A percentile compares a stretch with the other conserved stretches of the same genome.
These are phyloP conservation scores for Arbacia lixula DNA, from an alignment of 53 echinoderm and acorn worm genomes.

Conservation along the genomic window DNA sequence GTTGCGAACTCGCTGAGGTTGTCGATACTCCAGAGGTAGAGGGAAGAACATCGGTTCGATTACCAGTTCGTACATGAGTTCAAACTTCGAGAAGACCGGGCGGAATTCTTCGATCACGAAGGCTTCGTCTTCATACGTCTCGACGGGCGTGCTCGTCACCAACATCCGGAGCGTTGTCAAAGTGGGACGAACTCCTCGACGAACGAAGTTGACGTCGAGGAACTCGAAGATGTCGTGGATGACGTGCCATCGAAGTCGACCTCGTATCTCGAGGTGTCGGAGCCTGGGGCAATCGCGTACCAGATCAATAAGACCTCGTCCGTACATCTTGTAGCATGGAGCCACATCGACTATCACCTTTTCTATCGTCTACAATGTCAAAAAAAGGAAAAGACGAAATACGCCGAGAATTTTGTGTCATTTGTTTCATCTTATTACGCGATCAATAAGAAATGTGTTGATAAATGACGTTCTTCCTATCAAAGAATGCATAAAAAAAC, in stretches of 20 bases:
- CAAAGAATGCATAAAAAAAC: too few relatives aligned
- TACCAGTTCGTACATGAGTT: slow-evolving; percentile 77
- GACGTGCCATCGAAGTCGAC: slow-evolving; percentile 74
- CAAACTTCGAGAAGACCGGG: slow-evolving; percentile 58
- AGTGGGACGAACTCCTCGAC: slow-evolving; percentile 60
- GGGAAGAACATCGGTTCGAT: slow-evolving; percentile 87
- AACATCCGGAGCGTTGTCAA: slow-evolving; percentile 69
- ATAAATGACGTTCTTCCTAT: too few relatives aligned
- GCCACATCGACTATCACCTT: slow-evolving; percentile 80
- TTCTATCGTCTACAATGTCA: slow-evolving; percentile 47
- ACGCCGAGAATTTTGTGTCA: too few relatives aligned
- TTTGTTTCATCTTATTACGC: too few relatives aligned
- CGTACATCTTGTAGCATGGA: slow-evolving; percentile 78
- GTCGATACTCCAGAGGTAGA: slow-evolving; percentile 62
- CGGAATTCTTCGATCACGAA: slow-evolving; percentile 86
- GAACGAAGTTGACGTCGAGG: slow-evolving; percentile 70
- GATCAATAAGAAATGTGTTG: too few relatives aligned
- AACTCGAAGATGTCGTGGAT: slow-evolving; percentile 84
- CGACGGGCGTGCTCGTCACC: slow-evolving; percentile 67
- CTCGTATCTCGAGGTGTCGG: slow-evolving; percentile 74
- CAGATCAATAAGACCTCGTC: slow-evolving; percentile 65
- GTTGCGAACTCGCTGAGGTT: slow-evolving; percentile 10
- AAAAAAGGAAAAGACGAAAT: not conserved
- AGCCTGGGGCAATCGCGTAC: slow-evolving; percentile 69
- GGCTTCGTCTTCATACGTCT: slow-evolving; percentile 67